Evolutionary conservation across 2,888 invertebrate genomes (phyloP).

Genomic region (Margaritifera margaritifera): DNA sequence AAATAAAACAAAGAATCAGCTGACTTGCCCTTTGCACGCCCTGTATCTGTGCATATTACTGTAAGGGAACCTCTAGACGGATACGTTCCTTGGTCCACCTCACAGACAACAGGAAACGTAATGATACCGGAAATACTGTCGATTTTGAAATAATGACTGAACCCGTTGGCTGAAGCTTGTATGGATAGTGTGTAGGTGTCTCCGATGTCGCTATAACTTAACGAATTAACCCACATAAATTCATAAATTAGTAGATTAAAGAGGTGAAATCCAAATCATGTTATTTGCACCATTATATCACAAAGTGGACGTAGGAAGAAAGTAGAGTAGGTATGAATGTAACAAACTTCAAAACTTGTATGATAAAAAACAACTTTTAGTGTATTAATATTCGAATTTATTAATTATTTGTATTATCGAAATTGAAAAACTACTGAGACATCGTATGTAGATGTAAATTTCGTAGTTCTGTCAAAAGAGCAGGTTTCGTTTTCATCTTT

Average conservation of each 20-base stretch:
- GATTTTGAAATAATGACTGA: slow-evolving; percentile 30
- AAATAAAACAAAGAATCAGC: too few species aligned
- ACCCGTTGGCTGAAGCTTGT: slow-evolving; percentile 12
- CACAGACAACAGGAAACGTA: slow-evolving; percentile 35
- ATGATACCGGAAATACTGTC: slow-evolving; percentile 28
- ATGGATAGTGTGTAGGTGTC: slow-evolving; percentile 24
- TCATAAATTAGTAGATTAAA: too few species aligned
- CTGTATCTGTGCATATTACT: slow-evolving; percentile 30
- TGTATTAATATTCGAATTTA: too few species aligned
- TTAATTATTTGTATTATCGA: too few species aligned
- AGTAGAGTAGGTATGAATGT: too few species aligned
- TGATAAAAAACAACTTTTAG: background rate
- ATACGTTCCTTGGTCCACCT: slow-evolving; percentile 32
- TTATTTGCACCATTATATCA: too few species aligned
- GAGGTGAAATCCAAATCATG: too few species aligned
- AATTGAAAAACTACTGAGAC: slow-evolving; percentile 26
- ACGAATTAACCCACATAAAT: too few species aligned
- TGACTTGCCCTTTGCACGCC: slow-evolving; percentile 20
- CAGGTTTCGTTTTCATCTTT: slow-evolving; percentile 41
- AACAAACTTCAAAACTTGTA: too few species aligned
- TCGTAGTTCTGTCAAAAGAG: slow-evolving; percentile 20
- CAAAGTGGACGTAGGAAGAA: too few species aligned
- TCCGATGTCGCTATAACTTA: slow-evolving; percentile 26
- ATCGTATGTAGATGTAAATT: slow-evolving; percentile 33
- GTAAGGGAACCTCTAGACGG: slow-evolving; percentile 23